Base-by-base conservation (phyloP, 92 coral and sea anemone species). In the Phenganax stokvisi region DNA sequence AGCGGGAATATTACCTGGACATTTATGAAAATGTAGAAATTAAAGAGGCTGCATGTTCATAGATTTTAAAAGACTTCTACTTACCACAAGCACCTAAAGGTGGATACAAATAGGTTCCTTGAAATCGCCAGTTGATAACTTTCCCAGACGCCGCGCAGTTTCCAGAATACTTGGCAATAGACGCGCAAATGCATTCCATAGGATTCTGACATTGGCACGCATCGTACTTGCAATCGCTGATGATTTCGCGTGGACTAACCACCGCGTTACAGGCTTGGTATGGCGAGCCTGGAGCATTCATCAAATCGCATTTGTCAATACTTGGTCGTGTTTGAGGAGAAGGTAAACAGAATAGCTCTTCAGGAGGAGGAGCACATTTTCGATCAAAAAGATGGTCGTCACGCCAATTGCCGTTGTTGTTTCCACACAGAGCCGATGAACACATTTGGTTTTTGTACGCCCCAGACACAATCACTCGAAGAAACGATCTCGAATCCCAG, bases 151-250 rank as follows among this genome's bases (percentile, higher is more conserved):
- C 81, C 13, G 97, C 96, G 54, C 97, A 92, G 78, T 85, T 89
- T 58, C 90, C 88, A 3, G 89, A 90, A 60, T 92, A 92, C 57
- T 81, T 57, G 12, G 87, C 92, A 44, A 92, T 77, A 17, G 97
- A 90, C 51, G 83, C 84, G 54, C 97, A 92, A 69, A 88, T 80
- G 56, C 97, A 92, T 12, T 54, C 67, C 0, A 89, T 82, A 8
- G 90, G 91, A 44, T 89, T 83, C 76, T 85, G 91, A 60, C 97
- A 92, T 5, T 92, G 91, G 74, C 97, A 92, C 25, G 90, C 97
- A 73, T 90, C 97, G 74, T 68, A 90, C 16, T 81, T 87, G 63
- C 97, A 92, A 74, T 81, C 81, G 12, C 76, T 76, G 13, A 92
- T 11, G 60, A 87, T 87, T 12, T 89, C 28, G 4, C 12, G 1